Evolutionary conservation across 2,113 vertebrate species (phyloP), one percentile per base, ranked within the genome.

Genomic region (Gymnocephalus cernua): DNA sequence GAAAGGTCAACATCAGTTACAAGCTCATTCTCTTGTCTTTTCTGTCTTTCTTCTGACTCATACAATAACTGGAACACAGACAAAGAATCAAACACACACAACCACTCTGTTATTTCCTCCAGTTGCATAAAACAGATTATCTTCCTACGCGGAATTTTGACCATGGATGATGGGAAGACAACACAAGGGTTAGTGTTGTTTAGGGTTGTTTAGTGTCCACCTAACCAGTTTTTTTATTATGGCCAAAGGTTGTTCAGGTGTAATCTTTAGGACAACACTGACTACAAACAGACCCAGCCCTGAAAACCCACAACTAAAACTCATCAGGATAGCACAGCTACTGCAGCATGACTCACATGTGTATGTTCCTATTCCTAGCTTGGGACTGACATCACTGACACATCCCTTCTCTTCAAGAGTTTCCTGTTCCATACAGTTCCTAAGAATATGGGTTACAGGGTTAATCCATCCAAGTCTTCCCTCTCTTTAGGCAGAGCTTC

Each of bases 251-350:
- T 62, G 45, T 19, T 66, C 59, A n/a, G 23, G 8, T 67, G n/a
- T 15, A n/a, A 58, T 53, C 32, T 64, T 44, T 44, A 18, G 15
- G 19, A 64, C 50, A 56, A 51, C 67, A 12, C 35, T 74, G 35
- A 76, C 53, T 32, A 41, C 38, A 76, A 76, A 86, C 71, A 76
- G 54, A 86, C 64, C 79, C 58, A 65, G 58, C 64, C 79, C 84
- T 79, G n/a, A 86, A 64, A 86, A 67, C 4, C 19, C 50, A 86
- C 79, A 82, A 15, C 21, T 68, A 10, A 67, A 83, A 48, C 27
- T 38, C 18, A n/a, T 11, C 38, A 29, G 62, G 35, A 78, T 0
- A 25, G 9, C 41, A 53, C 61, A 67, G 51, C 29, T 41, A 9
- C 41, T 41, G 41, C 16, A 27, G 9, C 14, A 47, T 16, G 2